phyloP scores from a whole-genome alignment of 2,888 invertebrate genomes.

The Pristionchus arcanus region DNA sequence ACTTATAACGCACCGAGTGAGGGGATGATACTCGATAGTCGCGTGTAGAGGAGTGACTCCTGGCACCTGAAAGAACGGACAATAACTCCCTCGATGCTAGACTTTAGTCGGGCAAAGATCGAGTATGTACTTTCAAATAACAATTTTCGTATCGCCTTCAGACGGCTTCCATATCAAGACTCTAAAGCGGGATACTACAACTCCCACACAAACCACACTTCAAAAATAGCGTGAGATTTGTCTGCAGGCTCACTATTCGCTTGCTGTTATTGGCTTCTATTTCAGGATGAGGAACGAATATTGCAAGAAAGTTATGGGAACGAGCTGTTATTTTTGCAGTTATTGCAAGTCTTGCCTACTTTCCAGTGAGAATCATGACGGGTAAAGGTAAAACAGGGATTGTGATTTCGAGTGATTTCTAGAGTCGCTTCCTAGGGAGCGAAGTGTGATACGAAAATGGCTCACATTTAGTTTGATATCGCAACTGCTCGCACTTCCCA shows the following conservation, averaged over 20 bases:
- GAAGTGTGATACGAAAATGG: neutral
- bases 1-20: slow-evolving; percentile 14
- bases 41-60: slow-evolving; percentile 52
- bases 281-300: no score
- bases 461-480: slow-evolving; percentile 36
- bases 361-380: no score
- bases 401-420: no score
- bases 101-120: neutral
- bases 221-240: neutral
- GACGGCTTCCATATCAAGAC: neutral
- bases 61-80: neutral
- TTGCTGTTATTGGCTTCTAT: neutral
- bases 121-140: neutral
- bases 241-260: neutral
- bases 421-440: no score
- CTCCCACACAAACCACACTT: neutral
- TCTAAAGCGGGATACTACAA: neutral
- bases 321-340: no score
- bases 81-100: neutral
- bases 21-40: slow-evolving; percentile 53
- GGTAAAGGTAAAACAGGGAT: no score
- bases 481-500: slow-evolving; percentile 10
- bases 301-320: no score
- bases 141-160: neutral
- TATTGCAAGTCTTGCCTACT: no score